These are phyloP conservation scores for Rhagonycha fulva DNA, from an alignment of 2,888 invertebrate genomes.

Conservation along the genomic window DNA sequence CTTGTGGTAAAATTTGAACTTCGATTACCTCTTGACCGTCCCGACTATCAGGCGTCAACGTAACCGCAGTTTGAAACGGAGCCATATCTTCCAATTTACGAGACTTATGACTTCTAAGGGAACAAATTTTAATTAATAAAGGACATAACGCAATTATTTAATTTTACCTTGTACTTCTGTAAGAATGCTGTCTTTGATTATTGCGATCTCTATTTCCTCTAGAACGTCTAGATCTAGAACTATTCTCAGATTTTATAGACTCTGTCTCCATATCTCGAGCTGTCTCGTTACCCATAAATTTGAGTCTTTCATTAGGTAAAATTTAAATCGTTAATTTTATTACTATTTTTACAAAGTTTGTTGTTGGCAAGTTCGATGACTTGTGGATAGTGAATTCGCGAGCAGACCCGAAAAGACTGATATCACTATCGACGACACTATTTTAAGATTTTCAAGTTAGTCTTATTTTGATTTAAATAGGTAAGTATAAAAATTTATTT, in stretches of 20 bases:
- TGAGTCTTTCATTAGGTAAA: slow-evolving; percentile 16
- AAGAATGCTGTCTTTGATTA: slow-evolving; percentile 68
- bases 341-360: background rate
- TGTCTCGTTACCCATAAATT: slow-evolving; percentile 56
- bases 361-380: slow-evolving; percentile 10
- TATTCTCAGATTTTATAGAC: slow-evolving; percentile 90
- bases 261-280: slow-evolving; percentile 85
- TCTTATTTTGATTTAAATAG: background rate
- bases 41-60: slow-evolving; percentile 76
- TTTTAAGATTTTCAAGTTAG: background rate
- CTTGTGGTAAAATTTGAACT: slow-evolving; percentile 93
- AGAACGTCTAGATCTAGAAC: slow-evolving; percentile 77
- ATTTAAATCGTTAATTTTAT: slow-evolving; percentile 2
- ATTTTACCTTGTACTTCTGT: slow-evolving; percentile 67
- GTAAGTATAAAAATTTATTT: background rate
- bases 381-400: background rate
- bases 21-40: slow-evolving; percentile 92
- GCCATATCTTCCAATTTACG: slow-evolving; percentile 74
- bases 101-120: slow-evolving; percentile 64
- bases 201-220: slow-evolving; percentile 61
- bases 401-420: background rate
- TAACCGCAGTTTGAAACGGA: slow-evolving; percentile 85
- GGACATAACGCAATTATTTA: background rate
- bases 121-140: background rate
- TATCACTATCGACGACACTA: background rate